A percentile compares a stretch with the other conserved stretches of the same genome.
These are phyloP conservation scores for Delia radicum DNA, from an alignment of 1,140 invertebrate species.

Conservation along the genomic window DNA sequence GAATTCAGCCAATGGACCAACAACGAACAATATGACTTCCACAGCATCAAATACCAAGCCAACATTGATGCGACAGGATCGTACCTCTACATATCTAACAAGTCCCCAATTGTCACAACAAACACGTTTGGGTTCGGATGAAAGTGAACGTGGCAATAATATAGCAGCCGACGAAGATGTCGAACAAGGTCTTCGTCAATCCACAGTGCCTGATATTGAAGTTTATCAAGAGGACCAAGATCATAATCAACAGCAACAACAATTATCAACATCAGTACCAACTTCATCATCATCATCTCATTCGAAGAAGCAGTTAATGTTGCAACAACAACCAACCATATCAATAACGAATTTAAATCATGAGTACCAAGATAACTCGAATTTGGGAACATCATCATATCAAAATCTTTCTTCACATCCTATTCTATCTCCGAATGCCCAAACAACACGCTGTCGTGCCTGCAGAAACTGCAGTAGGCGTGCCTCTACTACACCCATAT, in stretches of 20 bases:
- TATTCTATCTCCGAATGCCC: conserved; percentile 54
- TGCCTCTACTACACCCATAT: conserved; percentile 74
- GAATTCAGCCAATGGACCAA: conserved; percentile 43
- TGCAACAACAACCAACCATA: conserved; percentile 52
- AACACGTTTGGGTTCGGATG: conserved; percentile 71
- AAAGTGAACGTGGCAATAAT: conserved; percentile 59
- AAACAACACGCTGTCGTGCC: conserved; percentile 65
- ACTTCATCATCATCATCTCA: conserved; percentile 30
- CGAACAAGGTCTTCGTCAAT: conserved; percentile 67
- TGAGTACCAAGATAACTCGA: conserved; percentile 57
- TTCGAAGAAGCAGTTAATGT: conserved; percentile 26
- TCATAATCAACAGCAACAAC: conserved; percentile 36
- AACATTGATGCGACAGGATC: conserved; percentile 79
- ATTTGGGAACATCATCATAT: conserved; percentile 53
- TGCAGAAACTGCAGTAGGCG: conserved; percentile 71
- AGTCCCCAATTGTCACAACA: conserved; percentile 73
- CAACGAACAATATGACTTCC: conserved; percentile 26
- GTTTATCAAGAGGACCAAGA: conserved; percentile 68
- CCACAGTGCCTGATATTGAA: conserved; percentile 84
- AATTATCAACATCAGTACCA: conserved; percentile 37
- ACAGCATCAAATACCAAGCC: conserved; percentile 62
- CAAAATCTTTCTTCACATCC: conserved; percentile 62
- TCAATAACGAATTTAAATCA: conserved; percentile 50
- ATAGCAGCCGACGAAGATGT: conserved; percentile 50
- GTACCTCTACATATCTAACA: conserved; percentile 71